These are phyloP conservation scores for Plebejus argus DNA, from an alignment of 2,888 invertebrate genomes.

Conservation along the genomic window DNA sequence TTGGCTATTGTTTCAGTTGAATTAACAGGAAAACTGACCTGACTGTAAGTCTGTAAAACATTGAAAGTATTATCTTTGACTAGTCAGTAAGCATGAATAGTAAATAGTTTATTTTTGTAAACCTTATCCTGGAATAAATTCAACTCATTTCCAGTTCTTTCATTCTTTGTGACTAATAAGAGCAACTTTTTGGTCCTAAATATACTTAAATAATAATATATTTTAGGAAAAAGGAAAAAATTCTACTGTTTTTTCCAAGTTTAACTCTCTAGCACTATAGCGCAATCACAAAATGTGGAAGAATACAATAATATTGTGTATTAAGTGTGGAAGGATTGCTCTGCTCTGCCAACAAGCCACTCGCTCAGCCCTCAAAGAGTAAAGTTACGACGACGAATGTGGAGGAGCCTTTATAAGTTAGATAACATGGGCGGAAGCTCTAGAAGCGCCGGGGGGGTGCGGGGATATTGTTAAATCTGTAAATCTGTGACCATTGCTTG, in stretches of 20 bases:
- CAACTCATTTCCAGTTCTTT: neutral
- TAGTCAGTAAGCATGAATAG: neutral
- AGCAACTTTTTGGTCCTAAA: neutral
- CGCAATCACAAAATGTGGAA: neutral
- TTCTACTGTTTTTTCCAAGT: no score
- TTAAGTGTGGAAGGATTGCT: neutral
- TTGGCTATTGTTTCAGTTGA: neutral
- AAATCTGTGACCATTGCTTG: slow-evolving; percentile 6
- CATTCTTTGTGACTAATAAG: neutral
- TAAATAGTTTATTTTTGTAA: neutral
- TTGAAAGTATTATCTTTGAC: neutral
- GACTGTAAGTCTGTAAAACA: no score
- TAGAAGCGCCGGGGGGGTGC: neutral
- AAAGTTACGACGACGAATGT: neutral
- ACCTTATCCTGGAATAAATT: neutral
- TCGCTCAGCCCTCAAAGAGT: neutral
- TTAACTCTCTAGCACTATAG: neutral
- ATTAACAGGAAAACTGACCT: neutral
- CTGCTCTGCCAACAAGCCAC: neutral
- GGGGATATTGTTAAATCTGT: neutral
- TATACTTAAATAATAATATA: neutral
- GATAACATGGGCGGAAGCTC: slow-evolving; percentile 34
- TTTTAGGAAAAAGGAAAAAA: neutral
- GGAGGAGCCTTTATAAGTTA: neutral
- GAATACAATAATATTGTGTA: no score